Base-by-base conservation (phyloP, 2,113 vertebrate species). In the Rana temporaria region DNA sequence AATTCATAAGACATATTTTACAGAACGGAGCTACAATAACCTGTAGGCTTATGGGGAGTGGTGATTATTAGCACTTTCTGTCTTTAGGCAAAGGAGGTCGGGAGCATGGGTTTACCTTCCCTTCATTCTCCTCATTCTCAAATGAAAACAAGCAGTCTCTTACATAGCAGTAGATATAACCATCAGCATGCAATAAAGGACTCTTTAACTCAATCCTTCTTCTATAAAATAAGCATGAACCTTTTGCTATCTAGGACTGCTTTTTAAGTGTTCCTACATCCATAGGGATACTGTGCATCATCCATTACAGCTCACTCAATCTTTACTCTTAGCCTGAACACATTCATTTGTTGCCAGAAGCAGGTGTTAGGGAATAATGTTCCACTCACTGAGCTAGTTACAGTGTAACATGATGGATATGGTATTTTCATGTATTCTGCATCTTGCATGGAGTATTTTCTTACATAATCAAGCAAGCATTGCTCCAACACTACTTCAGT, bases 241-340 rank as follows among this genome's bases (percentile, higher is more conserved):
- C 53, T 26, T 73, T 12, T 24, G 48, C 34, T 57, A 57, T 57
- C 26, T 60, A 62, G 56, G 7, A 62, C 16, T 60, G 32, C 56
- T 62, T 9, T 42, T 22, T 42, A 42, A 9, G 18, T 59, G 26
- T 60, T 59, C 30, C 4, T 24, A 32, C 38, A 12, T 78, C 75
- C 15, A 24, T 65, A 55, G 42, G 42, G 22, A 78, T 65, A 30
- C 60, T 55, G 6, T 52, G 24, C 18, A 30, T 42, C 16, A 65
- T 78, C 62, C 34, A 78, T 65, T 42, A 65, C 38, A 78, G 60
- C 74, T 63, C 18, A 52, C 59, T 18, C 57, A 77, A 30, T 52
- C 56, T 64, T 64, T 64, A 48, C 59, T 76, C 32, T 60, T 24
- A 76, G 57, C 42, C 57, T 15, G 16, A 75, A 60, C 20, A n/a